Conservation (phyloP, 2,888 invertebrate species). For the Apotomis turbidana region DNA sequence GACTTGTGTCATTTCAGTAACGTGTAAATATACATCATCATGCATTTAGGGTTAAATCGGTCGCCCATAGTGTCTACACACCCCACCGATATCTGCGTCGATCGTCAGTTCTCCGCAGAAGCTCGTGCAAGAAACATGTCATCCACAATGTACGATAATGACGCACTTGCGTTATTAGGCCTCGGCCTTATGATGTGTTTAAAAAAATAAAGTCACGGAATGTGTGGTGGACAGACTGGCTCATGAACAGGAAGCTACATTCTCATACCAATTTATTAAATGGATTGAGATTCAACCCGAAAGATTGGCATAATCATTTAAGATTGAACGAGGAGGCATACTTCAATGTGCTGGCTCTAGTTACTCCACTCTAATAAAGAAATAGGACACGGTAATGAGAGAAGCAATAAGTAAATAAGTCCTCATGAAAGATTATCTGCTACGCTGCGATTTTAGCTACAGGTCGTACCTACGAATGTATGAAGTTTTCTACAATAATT, state of each 20-base stretch:
- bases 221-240: not conserved
- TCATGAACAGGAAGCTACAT: too few species aligned
- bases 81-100: conserved; percentile 43
- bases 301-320: conserved; percentile 2
- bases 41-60: conserved; percentile 34
- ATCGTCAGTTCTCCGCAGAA: conserved; percentile 42
- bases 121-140: conserved; percentile 39
- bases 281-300: not conserved
- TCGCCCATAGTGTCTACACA: conserved; percentile 43
- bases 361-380: conserved; percentile 15
- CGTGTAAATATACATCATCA: too few species aligned
- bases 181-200: conserved; percentile 38
- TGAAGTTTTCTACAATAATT: conserved; percentile 29
- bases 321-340: conserved; percentile 19
- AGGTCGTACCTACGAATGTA: conserved; percentile 19
- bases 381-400: conserved; percentile 23
- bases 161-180: conserved; percentile 33
- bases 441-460: conserved; percentile 33
- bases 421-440: conserved; percentile 36
- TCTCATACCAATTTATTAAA: too few species aligned
- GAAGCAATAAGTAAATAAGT: conserved; percentile 25
- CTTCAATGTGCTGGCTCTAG: not conserved
- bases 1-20: too few species aligned
- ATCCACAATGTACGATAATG: conserved; percentile 28
- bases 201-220: conserved; percentile 9